Evolutionary conservation across 2,113 vertebrate species (phyloP).

Genomic region (pig (Sus scrofa)): DNA sequence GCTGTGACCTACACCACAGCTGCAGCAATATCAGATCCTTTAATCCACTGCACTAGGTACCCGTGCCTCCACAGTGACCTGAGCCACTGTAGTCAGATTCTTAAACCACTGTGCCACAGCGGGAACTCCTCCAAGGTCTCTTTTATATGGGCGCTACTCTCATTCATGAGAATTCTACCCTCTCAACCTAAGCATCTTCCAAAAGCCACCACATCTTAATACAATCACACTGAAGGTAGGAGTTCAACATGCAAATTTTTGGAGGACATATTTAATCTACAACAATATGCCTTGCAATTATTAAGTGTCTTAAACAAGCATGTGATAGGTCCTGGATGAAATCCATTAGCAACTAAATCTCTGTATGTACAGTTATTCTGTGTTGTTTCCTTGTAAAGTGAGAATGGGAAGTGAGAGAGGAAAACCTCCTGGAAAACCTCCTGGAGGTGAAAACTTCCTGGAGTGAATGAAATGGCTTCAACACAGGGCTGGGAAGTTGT

Average conservation of each 20-base stretch:
- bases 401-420: background rate
- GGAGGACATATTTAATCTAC: background rate
- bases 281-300: background rate
- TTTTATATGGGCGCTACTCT: background rate
- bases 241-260: background rate
- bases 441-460: background rate
- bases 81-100: too few species aligned
- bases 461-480: background rate
- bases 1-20: too few species aligned
- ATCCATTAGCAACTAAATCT: background rate
- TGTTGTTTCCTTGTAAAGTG: background rate
- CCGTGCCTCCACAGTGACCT: too few species aligned
- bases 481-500: background rate
- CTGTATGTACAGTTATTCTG: background rate
- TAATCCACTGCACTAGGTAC: too few species aligned
- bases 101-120: too few species aligned
- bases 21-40: too few species aligned
- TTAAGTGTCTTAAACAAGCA: slow-evolving; percentile 23
- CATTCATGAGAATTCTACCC: background rate
- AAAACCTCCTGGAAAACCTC: background rate
- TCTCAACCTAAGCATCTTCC: background rate
- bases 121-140: background rate
- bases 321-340: background rate
- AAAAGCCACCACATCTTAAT: background rate
- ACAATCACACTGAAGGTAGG: background rate